phyloP scores from a whole-genome alignment of 2,113 vertebrate genomes.

The Peucedramus taeniatus region DNA sequence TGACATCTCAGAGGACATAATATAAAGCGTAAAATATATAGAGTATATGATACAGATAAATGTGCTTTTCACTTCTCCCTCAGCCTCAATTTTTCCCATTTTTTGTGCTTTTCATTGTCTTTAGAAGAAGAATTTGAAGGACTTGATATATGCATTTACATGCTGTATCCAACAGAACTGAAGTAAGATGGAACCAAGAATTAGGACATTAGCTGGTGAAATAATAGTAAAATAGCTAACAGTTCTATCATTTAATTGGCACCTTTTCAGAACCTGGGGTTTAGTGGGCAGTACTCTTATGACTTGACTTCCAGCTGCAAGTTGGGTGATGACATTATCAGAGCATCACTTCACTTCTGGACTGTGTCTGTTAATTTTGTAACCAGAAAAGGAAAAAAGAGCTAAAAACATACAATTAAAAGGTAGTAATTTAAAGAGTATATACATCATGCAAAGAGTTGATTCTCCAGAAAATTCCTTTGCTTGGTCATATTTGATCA shows the following conservation, averaged over 20 bases:
- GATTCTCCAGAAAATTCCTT: constrained; percentile 1
- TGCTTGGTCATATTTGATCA: constrained; percentile 5
- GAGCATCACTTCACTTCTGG: background rate
- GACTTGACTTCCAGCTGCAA: background rate
- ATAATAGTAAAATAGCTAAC: background rate
- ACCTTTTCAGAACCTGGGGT: background rate
- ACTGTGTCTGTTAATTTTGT: background rate
- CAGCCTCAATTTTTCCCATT: background rate
- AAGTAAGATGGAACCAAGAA: background rate
- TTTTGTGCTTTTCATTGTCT: background rate
- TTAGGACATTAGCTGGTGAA: background rate
- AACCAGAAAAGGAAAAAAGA: background rate
- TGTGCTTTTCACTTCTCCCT: background rate
- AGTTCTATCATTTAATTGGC: background rate
- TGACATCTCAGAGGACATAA: background rate
- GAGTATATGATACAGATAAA: background rate
- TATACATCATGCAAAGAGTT: background rate
- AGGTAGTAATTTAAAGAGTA: background rate
- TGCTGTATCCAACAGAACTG: background rate
- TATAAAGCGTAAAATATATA: background rate
- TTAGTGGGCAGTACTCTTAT: background rate
- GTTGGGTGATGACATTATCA: background rate
- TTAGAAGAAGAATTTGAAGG: background rate
- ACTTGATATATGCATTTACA: background rate
- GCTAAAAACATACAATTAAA: background rate